These are phyloP conservation scores for Globia sparganii DNA, from an alignment of 2,888 invertebrate genomes.

Conservation along the genomic window DNA sequence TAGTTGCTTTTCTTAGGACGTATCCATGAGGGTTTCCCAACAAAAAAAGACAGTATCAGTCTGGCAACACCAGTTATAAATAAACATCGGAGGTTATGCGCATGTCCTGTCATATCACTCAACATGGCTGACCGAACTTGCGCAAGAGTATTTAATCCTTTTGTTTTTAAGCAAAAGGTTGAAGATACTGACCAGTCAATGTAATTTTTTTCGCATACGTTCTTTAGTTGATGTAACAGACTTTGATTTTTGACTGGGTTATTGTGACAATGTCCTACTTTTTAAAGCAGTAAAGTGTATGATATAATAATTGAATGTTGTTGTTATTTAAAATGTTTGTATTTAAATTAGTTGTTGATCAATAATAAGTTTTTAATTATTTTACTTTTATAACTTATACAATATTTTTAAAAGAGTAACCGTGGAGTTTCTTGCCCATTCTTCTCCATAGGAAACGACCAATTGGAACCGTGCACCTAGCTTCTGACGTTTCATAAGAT, in stretches of 20 bases:
- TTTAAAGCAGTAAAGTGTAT: slow-evolving; percentile 1
- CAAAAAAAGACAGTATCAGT: not conserved
- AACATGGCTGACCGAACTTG: slow-evolving; percentile 10
- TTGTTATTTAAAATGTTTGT: not conserved
- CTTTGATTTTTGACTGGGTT: slow-evolving; percentile 21
- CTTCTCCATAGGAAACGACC: too few species aligned
- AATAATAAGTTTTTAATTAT: too few species aligned
- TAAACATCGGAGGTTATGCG: slow-evolving; percentile 19
- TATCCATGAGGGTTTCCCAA: not conserved
- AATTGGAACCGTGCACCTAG: too few species aligned
- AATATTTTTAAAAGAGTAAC: too few species aligned
- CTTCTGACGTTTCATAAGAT: too few species aligned
- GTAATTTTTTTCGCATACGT: slow-evolving; percentile 33
- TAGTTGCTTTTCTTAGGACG: not conserved
- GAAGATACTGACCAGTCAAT: slow-evolving; percentile 31
- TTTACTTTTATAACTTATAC: too few species aligned
- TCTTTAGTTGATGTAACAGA: slow-evolving; percentile 22
- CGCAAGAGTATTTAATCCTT: slow-evolving; percentile 23
- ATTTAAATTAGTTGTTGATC: too few species aligned
- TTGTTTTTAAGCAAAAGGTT: slow-evolving; percentile 44
- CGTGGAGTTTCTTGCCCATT: too few species aligned
- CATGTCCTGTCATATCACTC: slow-evolving; percentile 11
- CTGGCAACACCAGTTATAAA: slow-evolving; percentile 15
- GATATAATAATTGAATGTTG: not conserved
- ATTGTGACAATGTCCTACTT: slow-evolving; percentile 26